Evolutionary conservation across 2,797 vertebrate species (phyloP).

Genomic region (Acanthiza pusilla): DNA sequence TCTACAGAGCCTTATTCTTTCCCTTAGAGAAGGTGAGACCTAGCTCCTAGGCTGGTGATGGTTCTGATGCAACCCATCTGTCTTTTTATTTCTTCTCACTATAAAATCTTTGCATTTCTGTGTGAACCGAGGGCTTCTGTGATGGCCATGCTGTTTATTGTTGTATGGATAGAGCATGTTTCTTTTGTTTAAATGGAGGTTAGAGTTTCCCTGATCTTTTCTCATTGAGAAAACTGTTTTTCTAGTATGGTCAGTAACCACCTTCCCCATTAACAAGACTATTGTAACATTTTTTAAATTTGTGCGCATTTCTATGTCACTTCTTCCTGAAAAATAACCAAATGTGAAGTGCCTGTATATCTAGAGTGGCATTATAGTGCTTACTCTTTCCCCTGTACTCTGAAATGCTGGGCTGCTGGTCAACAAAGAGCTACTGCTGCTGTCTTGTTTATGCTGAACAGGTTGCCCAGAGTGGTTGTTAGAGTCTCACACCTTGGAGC

Average conservation of each 20-base stretch:
- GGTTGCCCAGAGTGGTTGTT: not conserved
- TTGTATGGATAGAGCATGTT: not conserved
- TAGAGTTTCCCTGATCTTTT: not conserved
- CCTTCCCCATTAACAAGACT: not conserved
- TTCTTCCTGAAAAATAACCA: not conserved
- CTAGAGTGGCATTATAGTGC: no score
- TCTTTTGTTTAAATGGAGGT: not conserved
- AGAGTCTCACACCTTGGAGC: not conserved
- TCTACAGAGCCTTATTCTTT: not conserved
- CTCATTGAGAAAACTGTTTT: fast-evolving
- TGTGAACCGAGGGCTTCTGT: not conserved
- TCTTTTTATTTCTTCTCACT: not conserved
- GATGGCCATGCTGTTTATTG: not conserved
- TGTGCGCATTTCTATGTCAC: not conserved
- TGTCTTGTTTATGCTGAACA: not conserved
- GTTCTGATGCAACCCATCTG: not conserved
- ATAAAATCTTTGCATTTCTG: not conserved
- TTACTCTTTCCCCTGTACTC: not conserved
- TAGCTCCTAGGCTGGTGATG: not conserved
- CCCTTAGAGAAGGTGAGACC: not conserved
- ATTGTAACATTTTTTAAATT: not conserved
- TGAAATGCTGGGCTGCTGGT: not conserved
- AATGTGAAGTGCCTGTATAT: not conserved
- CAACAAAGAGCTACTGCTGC: not conserved
- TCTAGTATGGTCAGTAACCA: not conserved